Conservation (phyloP, 2,113 vertebrate species). For the Kobus ellipsiprymnus region DNA sequence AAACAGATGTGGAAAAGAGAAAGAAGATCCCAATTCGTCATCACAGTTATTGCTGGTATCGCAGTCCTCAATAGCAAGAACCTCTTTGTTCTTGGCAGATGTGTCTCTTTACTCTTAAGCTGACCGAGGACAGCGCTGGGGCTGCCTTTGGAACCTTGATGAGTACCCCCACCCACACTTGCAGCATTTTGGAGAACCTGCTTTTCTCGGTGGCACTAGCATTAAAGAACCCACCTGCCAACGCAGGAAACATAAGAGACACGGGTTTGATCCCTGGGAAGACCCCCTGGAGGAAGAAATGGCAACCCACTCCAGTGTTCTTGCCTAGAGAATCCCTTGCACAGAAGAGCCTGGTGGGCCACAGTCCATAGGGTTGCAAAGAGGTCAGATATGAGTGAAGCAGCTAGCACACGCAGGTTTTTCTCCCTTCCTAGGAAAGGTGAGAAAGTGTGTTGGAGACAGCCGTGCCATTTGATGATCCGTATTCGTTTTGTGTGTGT, state of each 20-base stretch:
- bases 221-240: neutral
- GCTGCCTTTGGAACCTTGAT: neutral
- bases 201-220: neutral
- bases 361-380: neutral
- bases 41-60: neutral
- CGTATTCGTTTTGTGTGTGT: neutral
- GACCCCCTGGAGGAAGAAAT: neutral
- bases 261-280: neutral
- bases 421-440: neutral
- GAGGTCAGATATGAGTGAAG: neutral
- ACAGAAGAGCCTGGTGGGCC: neutral
- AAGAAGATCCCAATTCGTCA: neutral
- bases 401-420: neutral
- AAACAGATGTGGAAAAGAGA: neutral
- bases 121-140: neutral
- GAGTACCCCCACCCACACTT: accelerated
- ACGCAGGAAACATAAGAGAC: neutral
- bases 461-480: neutral
- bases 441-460: neutral
- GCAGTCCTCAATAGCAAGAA: neutral
- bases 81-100: neutral
- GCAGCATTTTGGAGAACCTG: neutral
- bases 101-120: neutral
- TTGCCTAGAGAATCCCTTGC: neutral
- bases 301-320: neutral